phyloP scores from a whole-genome alignment of 2,888 invertebrate species.

The Drosophila ezoana region DNA sequence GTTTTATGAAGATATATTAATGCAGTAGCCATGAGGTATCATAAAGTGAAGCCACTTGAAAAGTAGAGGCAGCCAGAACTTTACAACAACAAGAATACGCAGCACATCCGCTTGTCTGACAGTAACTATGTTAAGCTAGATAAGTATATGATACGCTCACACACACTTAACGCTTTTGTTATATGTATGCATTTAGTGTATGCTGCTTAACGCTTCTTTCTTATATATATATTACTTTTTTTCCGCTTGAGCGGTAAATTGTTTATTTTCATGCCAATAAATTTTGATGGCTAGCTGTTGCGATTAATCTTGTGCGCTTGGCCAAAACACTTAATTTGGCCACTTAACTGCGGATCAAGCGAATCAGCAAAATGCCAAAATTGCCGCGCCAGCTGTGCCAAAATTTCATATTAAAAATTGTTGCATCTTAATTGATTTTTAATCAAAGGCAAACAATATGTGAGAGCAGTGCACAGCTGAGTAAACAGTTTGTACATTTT shows the following conservation, averaged over 20 bases:
- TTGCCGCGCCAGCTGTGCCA: constrained; percentile 24
- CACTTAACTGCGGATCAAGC: constrained; percentile 17
- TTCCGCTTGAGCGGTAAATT: constrained; percentile 52
- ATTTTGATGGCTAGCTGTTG: constrained; percentile 61
- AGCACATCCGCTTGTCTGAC: constrained; percentile 31
- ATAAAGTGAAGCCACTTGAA: constrained; percentile 70
- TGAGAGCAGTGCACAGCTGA: constrained; percentile 33
- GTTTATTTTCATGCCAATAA: constrained; percentile 71
- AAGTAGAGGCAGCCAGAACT: constrained; percentile 18
- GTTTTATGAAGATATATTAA: constrained; percentile 68
- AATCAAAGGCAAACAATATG: constrained; percentile 27
- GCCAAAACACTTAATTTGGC: constrained; percentile 24
- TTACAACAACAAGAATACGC: constrained; percentile 25
- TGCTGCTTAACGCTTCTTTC: constrained; percentile 66
- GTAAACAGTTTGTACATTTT: constrained; percentile 25
- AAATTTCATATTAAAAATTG: constrained; percentile 14
- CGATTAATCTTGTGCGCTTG: constrained; percentile 56
- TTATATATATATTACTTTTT: constrained; percentile 37
- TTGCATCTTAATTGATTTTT: constrained; percentile 41
- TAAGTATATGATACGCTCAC: constrained; percentile 25
- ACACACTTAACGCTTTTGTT: constrained; percentile 36
- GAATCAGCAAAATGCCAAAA: constrained; percentile 22
- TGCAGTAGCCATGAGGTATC: constrained; percentile 57
- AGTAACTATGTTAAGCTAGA: constrained; percentile 36
- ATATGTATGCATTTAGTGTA: constrained; percentile 16